phyloP scores from a whole-genome alignment of 2,797 vertebrate genomes.

The Adelosebastes latens region DNA sequence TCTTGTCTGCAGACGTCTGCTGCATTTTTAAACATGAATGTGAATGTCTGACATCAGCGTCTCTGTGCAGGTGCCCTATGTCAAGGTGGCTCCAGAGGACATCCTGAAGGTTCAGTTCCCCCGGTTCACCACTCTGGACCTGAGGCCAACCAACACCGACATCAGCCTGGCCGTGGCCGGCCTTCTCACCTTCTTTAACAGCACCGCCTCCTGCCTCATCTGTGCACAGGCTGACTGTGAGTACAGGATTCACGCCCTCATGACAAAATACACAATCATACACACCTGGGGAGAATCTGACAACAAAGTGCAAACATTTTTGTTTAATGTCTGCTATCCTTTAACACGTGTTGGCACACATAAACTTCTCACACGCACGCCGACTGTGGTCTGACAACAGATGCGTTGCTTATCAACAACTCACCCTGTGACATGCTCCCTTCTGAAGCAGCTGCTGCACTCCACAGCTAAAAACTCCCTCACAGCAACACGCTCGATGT shows the following conservation, averaged over 20 bases:
- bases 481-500: background rate
- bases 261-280: constrained; percentile 2
- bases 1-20: constrained; percentile 12
- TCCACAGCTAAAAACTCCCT: constrained; percentile 30
- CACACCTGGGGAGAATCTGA: constrained; percentile 35
- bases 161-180: constrained; percentile 95
- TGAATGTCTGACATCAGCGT: constrained; percentile 15
- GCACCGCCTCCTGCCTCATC: constrained; percentile 97
- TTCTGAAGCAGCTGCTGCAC: constrained; percentile 60
- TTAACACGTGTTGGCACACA: constrained; percentile 49
- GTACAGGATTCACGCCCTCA: constrained; percentile 68
- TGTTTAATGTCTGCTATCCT: constrained; percentile 41
- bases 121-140: constrained; percentile 97
- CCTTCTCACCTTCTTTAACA: constrained; percentile 96
- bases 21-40: constrained; percentile 15
- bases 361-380: constrained; percentile 17
- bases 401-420: constrained; percentile 54
- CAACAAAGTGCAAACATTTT: constrained; percentile 46
- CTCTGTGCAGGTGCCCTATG: constrained; percentile 92
- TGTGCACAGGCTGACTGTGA: constrained; percentile 98
- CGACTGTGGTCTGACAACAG: constrained; percentile 62
- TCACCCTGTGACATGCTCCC: constrained; percentile 45
- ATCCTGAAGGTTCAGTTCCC: constrained; percentile 96
- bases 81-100: constrained; percentile 97
- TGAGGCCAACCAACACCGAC: constrained; percentile 96